phyloP scores from a whole-genome alignment of 1,140 invertebrate species.

The Trachymyrmex cornetzi region DNA sequence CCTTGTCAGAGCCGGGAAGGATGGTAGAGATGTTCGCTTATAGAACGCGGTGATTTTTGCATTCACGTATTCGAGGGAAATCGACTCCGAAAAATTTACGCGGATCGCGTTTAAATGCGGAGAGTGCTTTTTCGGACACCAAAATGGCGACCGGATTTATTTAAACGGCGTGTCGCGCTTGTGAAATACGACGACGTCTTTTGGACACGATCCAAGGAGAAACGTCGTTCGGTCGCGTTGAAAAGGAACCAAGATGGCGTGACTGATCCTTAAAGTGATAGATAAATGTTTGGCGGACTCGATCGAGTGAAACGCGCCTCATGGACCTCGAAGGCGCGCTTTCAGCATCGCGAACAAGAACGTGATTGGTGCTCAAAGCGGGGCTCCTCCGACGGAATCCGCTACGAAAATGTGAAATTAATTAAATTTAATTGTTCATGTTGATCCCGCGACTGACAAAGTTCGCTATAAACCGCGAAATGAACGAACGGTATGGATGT shows the following conservation, averaged over 20 bases:
- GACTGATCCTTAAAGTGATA: conserved; percentile 64
- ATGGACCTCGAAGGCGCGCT: conserved; percentile 20
- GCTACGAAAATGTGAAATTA: conserved; percentile 44
- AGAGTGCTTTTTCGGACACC: conserved; percentile 54
- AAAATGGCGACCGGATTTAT: conserved; percentile 58
- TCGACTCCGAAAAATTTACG: conserved; percentile 57
- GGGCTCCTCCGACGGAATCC: not conserved
- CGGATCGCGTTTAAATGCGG: conserved; percentile 51
- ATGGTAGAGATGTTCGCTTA: conserved; percentile 6
- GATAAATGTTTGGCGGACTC: conserved; percentile 61
- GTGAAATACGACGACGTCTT: conserved; percentile 56
- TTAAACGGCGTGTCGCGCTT: conserved; percentile 57
- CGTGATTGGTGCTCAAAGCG: conserved; percentile 57
- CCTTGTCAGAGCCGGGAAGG: conserved; percentile 37
- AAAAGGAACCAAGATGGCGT: conserved; percentile 63
- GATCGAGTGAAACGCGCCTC: conserved; percentile 59
- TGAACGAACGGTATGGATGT: conserved; percentile 13
- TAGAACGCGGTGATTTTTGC: not conserved
- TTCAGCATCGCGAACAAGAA: conserved; percentile 27
- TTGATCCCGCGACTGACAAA: conserved; percentile 9
- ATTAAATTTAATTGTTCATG: conserved; percentile 63
- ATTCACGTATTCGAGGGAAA: conserved; percentile 37
- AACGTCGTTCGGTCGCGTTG: conserved; percentile 53
- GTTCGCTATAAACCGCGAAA: not conserved
- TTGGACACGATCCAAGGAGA: conserved; percentile 57